Evolutionary conservation across 1,140 invertebrate genomes (phyloP), one percentile per base, ranked within the genome.

Genomic region (Bombus affinis): DNA sequence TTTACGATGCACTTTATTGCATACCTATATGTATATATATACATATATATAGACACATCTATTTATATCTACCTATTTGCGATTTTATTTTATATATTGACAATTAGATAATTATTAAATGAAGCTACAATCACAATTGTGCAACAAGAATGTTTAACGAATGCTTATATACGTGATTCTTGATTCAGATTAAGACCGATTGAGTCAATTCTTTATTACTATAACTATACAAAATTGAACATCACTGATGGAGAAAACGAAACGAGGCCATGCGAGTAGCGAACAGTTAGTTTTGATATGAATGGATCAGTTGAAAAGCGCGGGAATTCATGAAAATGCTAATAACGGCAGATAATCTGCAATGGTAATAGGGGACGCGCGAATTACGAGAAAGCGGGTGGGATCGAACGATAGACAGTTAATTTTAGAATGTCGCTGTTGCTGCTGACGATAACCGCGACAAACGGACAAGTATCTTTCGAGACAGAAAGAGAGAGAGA

Each of bases 351-450:
- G 6, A 28, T 15, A 18, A 32, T 57, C n/a, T 18, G 28, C 2
- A 35, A 76, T 76, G 22, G 35, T 25, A 9, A 28, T n/a, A 25
- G 32, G 32, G 4, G 9, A 22, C 18, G 47, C 5, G n/a, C 5
- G 39, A 25, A 32, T 53, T 53, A 37, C 12, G 3, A n/a, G 39
- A 8, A 37, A 47, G 47, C 57, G 37, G 65, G 25, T 15, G 28
- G n/a, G 15, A 65, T 74, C n/a, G 18, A 35, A 77, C 28, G 18
- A 22, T 32, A 39, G 53, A 72, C 47, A 18, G 62, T 68, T 90
- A 89, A 84, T 83, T 87, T 80, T 75, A 75, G 80, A 86, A 42
- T 59, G 39, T 70, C 37, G 73, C 8, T 15, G 73, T n/a, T 32
- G 74, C 6, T 3, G 8, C 22, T 66, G 86, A 44, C 42, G 70